phyloP scores from a whole-genome alignment of 1,140 invertebrate genomes.

The Latrodectus geometricus region DNA sequence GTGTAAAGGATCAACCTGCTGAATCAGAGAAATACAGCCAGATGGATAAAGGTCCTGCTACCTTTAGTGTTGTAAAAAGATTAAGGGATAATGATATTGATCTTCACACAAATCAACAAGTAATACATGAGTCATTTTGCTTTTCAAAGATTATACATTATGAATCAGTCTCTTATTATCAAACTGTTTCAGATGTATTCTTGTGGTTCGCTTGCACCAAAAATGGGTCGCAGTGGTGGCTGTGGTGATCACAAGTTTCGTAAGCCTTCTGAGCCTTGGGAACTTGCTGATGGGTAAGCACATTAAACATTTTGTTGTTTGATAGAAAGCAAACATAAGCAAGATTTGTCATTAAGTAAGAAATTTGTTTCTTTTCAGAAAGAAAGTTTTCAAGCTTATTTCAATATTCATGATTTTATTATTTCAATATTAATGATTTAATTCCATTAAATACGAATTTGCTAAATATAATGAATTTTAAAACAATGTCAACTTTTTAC shows the following conservation, averaged over 20 bases:
- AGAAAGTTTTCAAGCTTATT: no score
- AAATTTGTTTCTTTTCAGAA: no score
- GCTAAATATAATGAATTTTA: no score
- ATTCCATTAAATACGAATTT: no score
- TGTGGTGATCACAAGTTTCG: conserved; percentile 72
- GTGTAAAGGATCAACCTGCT: conserved; percentile 70
- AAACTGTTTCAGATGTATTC: conserved; percentile 71
- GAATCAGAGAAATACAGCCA: conserved; percentile 70
- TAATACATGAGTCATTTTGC: conserved; percentile 49
- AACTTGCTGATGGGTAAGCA: conserved; percentile 73
- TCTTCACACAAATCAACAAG: conserved; percentile 72
- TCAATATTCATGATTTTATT: no score
- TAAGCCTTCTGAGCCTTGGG: conserved; percentile 74
- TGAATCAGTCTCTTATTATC: background rate
- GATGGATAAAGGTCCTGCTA: conserved; percentile 69
- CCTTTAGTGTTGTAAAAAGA: conserved; percentile 72
- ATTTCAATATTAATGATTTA: no score
- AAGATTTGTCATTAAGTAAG: no score
- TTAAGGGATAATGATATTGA: conserved; percentile 73
- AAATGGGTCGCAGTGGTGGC: conserved; percentile 72
- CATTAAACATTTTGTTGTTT: no score
- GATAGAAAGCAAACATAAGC: no score
- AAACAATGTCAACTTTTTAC: no score
- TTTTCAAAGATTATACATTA: background rate
- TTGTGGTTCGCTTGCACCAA: conserved; percentile 74